Base-by-base conservation (phyloP, 2,888 invertebrate genomes). In the Dendrolimus houi region DNA sequence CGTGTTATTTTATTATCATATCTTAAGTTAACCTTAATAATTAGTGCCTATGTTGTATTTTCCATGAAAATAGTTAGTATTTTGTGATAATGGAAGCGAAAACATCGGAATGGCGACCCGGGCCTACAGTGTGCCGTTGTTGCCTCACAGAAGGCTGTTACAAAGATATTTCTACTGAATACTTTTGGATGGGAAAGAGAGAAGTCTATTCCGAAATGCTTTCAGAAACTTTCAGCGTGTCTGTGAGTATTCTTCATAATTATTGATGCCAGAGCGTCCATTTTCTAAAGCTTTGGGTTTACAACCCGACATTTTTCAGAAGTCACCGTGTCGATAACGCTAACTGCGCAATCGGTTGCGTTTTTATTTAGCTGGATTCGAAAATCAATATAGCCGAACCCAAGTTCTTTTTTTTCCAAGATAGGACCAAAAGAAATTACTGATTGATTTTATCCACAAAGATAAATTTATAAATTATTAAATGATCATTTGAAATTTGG, bases 111-210 rank as follows among this genome's bases (percentile, higher is more conserved):
- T 89, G 89, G 89, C 75, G 84, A 67, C 86, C 89, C 67, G 87
- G 87, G 52, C 86, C 86, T 1, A 81, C 83, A 13, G 89, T 90
- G 56, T 89, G 89, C 65, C 83, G 89, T 7, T 89, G 89, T 78
- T 89, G 89, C 68, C 72, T 89, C 2, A 63, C 83, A 0, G 89
- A 90, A 61, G 89, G 89, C 2, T 89, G 89, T 60, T 89, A 90
- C 64, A 90, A 90, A 68, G 89, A 90, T 65, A 88, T 90, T 72
- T 87, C 89, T 52, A 88, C 89, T 12, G 88, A 89, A 78, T 90
- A 90, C 75, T 88, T 89, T 64, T 90, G 89, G 89, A 90, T 90
- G 89, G 89, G 89, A 60, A 87, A 87, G 62, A 75, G 85, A 53
- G 89, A 90, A 74, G 87, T 89, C 42, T 90, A 90, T 63, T 74